Evolutionary conservation across 2,113 vertebrate genomes (phyloP).

Genomic region (Otus sunia): DNA sequence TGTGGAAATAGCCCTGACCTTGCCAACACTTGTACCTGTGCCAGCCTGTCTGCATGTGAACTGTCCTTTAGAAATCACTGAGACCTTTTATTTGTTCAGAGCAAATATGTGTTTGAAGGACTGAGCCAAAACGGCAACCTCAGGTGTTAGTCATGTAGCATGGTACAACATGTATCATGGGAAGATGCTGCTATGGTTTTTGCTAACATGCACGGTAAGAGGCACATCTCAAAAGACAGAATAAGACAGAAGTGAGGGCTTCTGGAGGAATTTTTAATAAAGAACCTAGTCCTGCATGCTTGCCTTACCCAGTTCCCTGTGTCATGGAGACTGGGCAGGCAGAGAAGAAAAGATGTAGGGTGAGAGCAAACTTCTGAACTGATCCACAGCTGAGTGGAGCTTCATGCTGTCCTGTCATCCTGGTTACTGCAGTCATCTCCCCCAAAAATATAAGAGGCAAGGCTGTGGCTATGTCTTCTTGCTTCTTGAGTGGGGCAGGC

Average conservation of each 20-base stretch:
- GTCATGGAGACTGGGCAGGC: background rate
- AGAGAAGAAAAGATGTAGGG: background rate
- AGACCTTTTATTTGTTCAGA: background rate
- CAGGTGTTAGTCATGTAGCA: background rate
- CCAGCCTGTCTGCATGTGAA: background rate
- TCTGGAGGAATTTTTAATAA: background rate
- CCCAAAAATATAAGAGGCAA: background rate
- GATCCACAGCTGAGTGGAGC: background rate
- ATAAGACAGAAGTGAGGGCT: background rate
- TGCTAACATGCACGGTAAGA: background rate
- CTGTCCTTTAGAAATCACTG: background rate
- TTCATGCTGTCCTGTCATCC: background rate
- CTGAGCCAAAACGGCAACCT: background rate
- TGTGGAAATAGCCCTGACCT: background rate
- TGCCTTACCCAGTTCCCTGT: background rate
- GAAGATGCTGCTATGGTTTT: background rate
- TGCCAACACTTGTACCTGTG: background rate
- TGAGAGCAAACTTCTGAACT: background rate
- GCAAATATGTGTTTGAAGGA: background rate
- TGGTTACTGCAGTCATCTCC: background rate
- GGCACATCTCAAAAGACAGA: background rate
- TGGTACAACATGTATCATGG: background rate
- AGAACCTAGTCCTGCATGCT: background rate
- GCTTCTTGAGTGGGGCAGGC: accelerated
- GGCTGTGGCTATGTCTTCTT: background rate